Percentiles rank a stretch among this genome's conserved stretches.
phyloP scores from a whole-genome alignment of 2,797 vertebrate genomes.

The Scomberomorus guttatus region DNA sequence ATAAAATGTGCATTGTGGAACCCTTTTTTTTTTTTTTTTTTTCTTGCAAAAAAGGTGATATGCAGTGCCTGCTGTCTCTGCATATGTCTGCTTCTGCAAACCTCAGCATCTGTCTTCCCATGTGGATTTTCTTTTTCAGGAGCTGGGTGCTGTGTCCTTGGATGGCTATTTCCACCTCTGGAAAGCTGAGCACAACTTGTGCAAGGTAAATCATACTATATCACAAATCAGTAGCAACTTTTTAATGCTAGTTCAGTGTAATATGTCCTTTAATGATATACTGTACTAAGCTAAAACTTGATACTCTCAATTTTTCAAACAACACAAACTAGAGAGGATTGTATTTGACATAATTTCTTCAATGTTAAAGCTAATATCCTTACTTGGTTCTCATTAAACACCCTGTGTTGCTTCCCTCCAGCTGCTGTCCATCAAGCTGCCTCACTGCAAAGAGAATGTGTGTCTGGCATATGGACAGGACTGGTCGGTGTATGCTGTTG shows the following conservation, averaged over 20 bases:
- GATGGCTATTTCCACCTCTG: conserved; percentile 99
- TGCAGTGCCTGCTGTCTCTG: not conserved
- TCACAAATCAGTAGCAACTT: not conserved
- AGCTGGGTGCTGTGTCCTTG: conserved; percentile 96
- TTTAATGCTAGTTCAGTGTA: not conserved
- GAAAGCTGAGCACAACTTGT: conserved; percentile 94
- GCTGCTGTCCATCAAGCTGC: conserved; percentile 96
- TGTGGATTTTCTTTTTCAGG: conserved; percentile 79
- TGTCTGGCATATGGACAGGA: conserved; percentile 97
- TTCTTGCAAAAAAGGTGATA: not conserved
- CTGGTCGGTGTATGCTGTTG: conserved; percentile 98
- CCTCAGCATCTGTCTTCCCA: too few relatives aligned
- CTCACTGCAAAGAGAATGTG: conserved; percentile 98
- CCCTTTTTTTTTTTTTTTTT: not conserved
- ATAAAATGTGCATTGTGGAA: too few relatives aligned
- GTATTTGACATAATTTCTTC: not conserved
- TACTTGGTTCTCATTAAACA: not conserved
- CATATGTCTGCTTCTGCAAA: not conserved
- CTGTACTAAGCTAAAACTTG: not conserved
- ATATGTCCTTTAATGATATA: not conserved
- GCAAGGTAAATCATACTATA: conserved; percentile 87
- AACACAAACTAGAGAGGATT: not conserved
- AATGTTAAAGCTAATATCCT: not conserved
- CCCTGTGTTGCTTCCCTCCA: conserved; percentile 65
- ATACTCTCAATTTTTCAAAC: not conserved